Conservation (phyloP, 2,113 vertebrate species). For the Myocastor coypus region DNA sequence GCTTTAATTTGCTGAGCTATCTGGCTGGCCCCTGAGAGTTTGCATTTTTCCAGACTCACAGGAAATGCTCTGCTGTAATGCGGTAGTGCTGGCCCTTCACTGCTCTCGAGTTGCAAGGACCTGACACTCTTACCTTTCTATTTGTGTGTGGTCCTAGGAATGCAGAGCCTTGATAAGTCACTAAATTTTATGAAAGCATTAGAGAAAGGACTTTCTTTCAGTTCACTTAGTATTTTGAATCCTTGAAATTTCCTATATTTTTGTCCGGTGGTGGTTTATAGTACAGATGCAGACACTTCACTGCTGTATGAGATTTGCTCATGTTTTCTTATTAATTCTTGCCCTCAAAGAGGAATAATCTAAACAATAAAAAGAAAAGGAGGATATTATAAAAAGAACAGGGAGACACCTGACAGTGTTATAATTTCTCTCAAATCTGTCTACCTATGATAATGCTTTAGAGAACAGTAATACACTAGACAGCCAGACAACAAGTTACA, state of each 20-base stretch:
- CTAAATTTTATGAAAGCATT: background rate
- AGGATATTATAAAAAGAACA: background rate
- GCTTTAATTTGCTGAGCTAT: no score
- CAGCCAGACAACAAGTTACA: background rate
- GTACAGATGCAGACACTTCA: background rate
- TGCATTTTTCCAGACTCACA: background rate
- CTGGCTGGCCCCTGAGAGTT: no score
- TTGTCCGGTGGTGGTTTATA: background rate
- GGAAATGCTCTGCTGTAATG: background rate
- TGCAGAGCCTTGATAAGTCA: background rate
- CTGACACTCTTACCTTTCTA: accelerated
- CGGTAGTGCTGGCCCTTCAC: no score
- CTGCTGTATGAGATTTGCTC: background rate
- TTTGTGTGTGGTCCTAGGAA: background rate
- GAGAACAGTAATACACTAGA: background rate
- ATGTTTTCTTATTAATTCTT: background rate
- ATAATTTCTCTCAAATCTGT: background rate
- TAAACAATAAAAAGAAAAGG: background rate
- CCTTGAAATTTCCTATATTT: background rate
- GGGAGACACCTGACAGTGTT: background rate
- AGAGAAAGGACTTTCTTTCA: background rate
- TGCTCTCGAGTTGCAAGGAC: no score
- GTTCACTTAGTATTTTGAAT: conserved; percentile 16
- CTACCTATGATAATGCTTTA: background rate
- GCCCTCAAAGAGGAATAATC: background rate